Conservation (phyloP, 2,888 invertebrate genomes). For the Nowickia ferox region DNA sequence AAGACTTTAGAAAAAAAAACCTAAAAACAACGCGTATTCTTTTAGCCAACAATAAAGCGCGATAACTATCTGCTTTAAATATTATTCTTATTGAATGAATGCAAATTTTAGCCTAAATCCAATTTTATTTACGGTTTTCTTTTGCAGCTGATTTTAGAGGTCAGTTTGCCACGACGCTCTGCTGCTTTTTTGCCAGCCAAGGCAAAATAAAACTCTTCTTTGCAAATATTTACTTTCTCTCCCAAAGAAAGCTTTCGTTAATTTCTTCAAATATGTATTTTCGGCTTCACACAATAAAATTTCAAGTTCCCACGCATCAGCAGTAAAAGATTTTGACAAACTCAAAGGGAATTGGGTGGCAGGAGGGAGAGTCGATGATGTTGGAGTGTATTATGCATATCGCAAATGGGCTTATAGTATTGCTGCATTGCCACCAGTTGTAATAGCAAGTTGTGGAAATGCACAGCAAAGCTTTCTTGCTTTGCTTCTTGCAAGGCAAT, state of each 20-base stretch:
- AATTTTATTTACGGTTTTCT: slow-evolving; percentile 16
- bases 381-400: not conserved
- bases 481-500: not conserved
- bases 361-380: not conserved
- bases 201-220: slow-evolving; percentile 16
- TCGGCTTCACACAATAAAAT: slow-evolving; percentile 2
- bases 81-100: not conserved
- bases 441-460: slow-evolving; percentile 15
- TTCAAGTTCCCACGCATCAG: slow-evolving; percentile 46
- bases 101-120: slow-evolving; percentile 41
- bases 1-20: no score
- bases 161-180: slow-evolving; percentile 20
- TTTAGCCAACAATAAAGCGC: no score
- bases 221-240: slow-evolving; percentile 46
- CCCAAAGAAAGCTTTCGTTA: slow-evolving; percentile 49
- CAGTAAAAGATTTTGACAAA: not conserved
- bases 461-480: slow-evolving; percentile 18
- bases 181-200: not conserved
- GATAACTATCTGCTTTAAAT: no score
- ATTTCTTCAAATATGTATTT: not conserved
- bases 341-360: not conserved
- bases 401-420: not conserved
- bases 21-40: no score
- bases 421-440: not conserved
- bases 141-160: slow-evolving; percentile 7